Base-by-base conservation (phyloP, 2,888 invertebrate species). In the Chrysolina haemoptera region DNA sequence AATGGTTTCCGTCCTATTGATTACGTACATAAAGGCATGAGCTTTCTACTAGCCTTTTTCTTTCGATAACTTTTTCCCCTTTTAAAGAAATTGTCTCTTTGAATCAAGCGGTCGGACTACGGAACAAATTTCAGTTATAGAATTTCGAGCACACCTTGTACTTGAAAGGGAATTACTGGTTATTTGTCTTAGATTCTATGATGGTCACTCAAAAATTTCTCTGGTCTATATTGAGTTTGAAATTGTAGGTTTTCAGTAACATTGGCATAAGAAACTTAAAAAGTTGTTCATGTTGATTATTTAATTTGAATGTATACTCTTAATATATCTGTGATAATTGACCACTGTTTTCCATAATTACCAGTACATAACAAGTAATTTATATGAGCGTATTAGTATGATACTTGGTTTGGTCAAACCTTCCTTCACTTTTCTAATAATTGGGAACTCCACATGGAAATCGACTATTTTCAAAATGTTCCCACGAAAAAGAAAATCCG, bases 1-100 rank as follows among this genome's bases (percentile, higher is more conserved):
- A 80, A 79, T 77, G 79, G 77, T 78, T 80, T 80, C 80, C 79
- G 75, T 79, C 77, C 78, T 78, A 80, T 80, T 78, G 80, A 78
- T 79, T 78, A 78, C 75, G 70, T 74, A 71, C 59, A 70, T 68
- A 70, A 64, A 62, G 46, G 46, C 48, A 48, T 35, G 62, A 64
- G 64, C 70, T 63, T 70, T 69, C 62, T 53, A 50, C 14, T 50
- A 46, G 64, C 48, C 43, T 64, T 64, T 69, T 70, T 64, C 64
- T 64, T 59, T 16, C 35, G 59, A 59, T 59, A 59, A 59, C 27
- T 59, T 59, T 59, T 59, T 59, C 18, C 16, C 46, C 27, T 59
- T 59, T 35, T 35, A 35, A 27, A 59, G 59, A 59, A 59, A 35
- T 59, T 59, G 59, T 59, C 59, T 35, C 59, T n/a, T 59, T 35